phyloP scores from a whole-genome alignment of 2,113 vertebrate genomes.

The Panthera uncia region DNA sequence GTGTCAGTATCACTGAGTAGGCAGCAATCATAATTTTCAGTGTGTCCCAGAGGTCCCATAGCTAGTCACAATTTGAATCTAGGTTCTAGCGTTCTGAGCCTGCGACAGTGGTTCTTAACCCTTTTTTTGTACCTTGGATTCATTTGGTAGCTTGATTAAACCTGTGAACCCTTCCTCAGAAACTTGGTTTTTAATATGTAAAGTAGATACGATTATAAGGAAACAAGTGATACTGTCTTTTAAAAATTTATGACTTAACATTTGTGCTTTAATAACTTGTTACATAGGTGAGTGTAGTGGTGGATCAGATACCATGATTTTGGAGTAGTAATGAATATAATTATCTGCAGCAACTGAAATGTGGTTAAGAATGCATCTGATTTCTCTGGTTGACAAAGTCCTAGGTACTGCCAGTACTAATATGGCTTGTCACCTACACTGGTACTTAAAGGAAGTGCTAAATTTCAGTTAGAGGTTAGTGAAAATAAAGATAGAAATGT shows the following conservation, averaged over 20 bases:
- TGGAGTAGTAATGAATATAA: not conserved
- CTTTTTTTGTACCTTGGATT: not conserved
- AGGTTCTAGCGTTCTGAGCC: not conserved
- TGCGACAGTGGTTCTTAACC: not conserved
- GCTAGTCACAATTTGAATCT: not conserved
- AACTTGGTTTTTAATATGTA: not conserved
- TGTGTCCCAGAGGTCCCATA: not conserved
- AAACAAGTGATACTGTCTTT: not conserved
- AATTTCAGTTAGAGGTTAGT: conserved; percentile 2
- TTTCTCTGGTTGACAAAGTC: conserved; percentile 2
- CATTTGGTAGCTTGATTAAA: not conserved
- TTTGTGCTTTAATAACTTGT: conserved; percentile 31
- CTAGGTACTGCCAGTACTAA: not conserved
- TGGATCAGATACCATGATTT: not conserved
- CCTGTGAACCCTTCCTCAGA: not conserved
- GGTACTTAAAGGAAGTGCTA: not conserved
- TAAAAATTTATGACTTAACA: not conserved
- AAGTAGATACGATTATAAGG: not conserved
- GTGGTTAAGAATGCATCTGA: not conserved
- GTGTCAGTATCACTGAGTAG: not conserved
- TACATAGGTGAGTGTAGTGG: not conserved
- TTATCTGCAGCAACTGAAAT: not conserved
- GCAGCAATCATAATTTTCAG: not conserved
- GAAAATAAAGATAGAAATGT: not conserved
- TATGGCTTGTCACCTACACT: not conserved